Evolutionary conservation across 2,797 vertebrate species (phyloP), one percentile per base, ranked within the genome.

Genomic region (Characodon lateralis): DNA sequence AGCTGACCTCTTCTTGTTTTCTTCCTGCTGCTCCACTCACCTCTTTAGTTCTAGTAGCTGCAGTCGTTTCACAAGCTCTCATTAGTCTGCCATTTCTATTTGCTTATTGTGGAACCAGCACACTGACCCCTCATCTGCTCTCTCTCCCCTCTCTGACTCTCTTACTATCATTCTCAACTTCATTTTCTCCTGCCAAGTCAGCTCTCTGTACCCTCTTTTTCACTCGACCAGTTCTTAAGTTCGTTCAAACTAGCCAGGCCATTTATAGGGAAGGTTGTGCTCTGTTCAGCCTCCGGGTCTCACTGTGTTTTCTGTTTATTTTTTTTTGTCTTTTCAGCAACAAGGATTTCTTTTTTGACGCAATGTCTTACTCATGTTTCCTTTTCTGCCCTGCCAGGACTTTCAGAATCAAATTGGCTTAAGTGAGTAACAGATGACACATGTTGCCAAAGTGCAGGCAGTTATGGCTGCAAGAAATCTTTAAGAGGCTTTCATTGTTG

Each of bases 111-210:
- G 78, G 80, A 82, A 81, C 78, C 77, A 78, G 75, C 75, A 71
- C 74, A 78, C 73, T 90, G 85, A 90, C 66, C 66, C 41, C 66
- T 69, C n/a, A 69, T 69, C 66, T 69, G 66, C 41, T 88, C 90
- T 74, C 80, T 73, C 78, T 71, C 46, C 48, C 73, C 43, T 74
- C 74, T 76, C 83, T 51, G 28, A 78, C 76, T 79, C 81, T 46
- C 73, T 80, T 69, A 9, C 78, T 75, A 88, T 87, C 76, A 69
- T 89, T 83, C 82, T 78, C 82, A 79, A 80, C 76, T 92, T 90
- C 79, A 86, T 88, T 92, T 89, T 78, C 85, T 88, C 84, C 82
- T 89, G 89, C 91, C 89, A 88, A 86, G 81, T 88, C 86, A 81
- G 80, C 81, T 79, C 72, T 76, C 55, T 71, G 58, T 77, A 51